Base-by-base conservation (phyloP, 53 echinoderm and acorn worm genomes). In the Hippasteria phrygiana region DNA sequence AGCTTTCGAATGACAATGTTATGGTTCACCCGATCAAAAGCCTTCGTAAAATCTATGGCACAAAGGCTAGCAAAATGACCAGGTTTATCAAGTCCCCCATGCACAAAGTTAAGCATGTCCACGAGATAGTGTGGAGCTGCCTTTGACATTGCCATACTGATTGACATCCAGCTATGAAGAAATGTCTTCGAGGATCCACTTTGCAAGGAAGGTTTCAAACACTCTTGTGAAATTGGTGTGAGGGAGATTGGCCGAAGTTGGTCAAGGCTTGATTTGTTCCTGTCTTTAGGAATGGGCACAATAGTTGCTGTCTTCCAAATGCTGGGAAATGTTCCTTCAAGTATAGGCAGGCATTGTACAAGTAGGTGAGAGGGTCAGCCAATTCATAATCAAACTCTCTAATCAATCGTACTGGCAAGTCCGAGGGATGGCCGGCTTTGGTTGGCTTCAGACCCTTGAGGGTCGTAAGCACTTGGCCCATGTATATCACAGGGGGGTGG, bases 321-420 rank as follows among this genome's bases (percentile, higher is more conserved):
- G 27, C 40, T 45, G 2, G 74, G 45, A 17, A 74, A 74, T 9
- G 6, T 17, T 45, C 77, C 77, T 35, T 55, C 55, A 55, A 5
- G 1, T 5, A n/a, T n/a, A 77, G 17, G 29, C 77, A 77, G 20
- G 64, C 24, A 45, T 77, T 88, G n/a, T 31, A 88, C 43, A 88
- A 63, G 12, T 35, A 37, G 8, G 66, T 35, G 1, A 88, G 47
- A 5, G 75, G 77, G 1, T 0, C 38, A n/a, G 88, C 75, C 20
- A 88, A 42, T 66, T 88, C 77, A 43, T 37, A 22, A 45, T 77
- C 77, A 77, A 77, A 88, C 78, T 77, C 88, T 64, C 75, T 75
- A 47, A 88, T 77, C 29, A 88, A 43, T 18, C 51, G 55, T 6
- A 65, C 40, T 33, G 88, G 77, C 17, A 88, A 47, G 36, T 88